Evolutionary conservation across 2,797 vertebrate genomes (phyloP).

Genomic region (Pipistrellus kuhlii): DNA sequence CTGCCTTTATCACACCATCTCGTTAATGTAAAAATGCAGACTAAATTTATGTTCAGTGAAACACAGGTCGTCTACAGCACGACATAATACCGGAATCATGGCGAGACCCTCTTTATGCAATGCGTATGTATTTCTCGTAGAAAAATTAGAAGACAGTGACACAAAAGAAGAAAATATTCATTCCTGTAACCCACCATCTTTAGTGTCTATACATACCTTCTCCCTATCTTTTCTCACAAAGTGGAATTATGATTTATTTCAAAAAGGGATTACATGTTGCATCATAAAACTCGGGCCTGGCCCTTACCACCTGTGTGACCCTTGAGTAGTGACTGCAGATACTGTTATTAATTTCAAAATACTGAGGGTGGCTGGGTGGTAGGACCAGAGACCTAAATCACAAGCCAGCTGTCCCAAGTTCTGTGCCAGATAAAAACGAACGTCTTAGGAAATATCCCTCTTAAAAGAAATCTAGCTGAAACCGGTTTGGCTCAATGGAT

Average conservation of each 20-base stretch:
- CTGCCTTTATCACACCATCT: neutral
- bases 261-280: neutral
- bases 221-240: neutral
- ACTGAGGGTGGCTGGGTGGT: no score
- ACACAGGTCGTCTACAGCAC: neutral
- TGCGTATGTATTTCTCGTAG: neutral
- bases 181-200: neutral
- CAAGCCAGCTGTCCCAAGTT: neutral
- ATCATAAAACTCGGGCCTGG: neutral
- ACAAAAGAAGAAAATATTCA: neutral
- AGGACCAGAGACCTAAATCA: neutral
- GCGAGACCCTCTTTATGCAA: neutral
- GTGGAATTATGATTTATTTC: neutral
- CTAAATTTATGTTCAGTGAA: neutral
- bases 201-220: neutral
- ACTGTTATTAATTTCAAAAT: neutral
- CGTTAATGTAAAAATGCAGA: neutral
- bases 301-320: neutral
- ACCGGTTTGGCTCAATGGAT: no score
- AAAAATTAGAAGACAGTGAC: constrained; percentile 27
- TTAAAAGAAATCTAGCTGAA: no score
- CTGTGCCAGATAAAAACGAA: neutral
- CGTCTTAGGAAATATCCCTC: neutral
- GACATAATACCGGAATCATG: neutral
- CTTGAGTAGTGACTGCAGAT: neutral